Base-by-base conservation (phyloP, 2,113 vertebrate genomes). In the Oenanthe melanoleuca region DNA sequence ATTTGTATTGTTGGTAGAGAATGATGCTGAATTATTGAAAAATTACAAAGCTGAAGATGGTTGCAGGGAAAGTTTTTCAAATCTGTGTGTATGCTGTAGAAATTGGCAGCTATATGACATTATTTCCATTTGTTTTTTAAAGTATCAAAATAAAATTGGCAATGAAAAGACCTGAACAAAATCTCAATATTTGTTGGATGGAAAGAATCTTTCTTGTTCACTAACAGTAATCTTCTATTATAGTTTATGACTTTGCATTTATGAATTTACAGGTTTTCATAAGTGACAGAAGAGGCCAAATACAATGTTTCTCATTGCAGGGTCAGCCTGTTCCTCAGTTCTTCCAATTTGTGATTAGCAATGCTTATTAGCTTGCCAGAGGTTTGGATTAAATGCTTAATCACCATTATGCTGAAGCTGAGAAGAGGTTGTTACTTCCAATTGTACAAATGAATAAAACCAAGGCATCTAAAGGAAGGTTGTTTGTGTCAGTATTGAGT, bases 351-450 rank as follows among this genome's bases (percentile, higher is more conserved):
- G 38, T 67, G 71, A 87, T 92, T 86, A 91, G 73, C 80, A 75
- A 28, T 88, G 64, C 52, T 91, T 84, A 83, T 80, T 81, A 53
- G 24, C 52, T 97, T 95, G 86, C 80, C 93, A 96, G 93, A 57
- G 64, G 47, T 92, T 49, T 5, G 15, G 91, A 95, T 95, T 86
- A 90, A 84, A 34, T 84, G 13, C 42, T 92, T 94, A 96, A 91
- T 88, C 82, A 89, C 8, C 53, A 29, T 91, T 57, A 61, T 52
- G 42, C 78, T 71, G 88, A 83, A 60, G 47, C 70, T 80, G 73
- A 85, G 69, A 93, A 88, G 65, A 67, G 15, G 72, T 97, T 88
- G 93, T 95, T 95, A 63, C 74, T 91, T 92, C 89, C 94, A 94
- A 82, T 95, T 73, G 73, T 94, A 89, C 78, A 72, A 61, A 60